Evolutionary conservation across 2,888 invertebrate genomes (phyloP), one percentile per base, ranked within the genome.

Genomic region (Scaptomyza flava): DNA sequence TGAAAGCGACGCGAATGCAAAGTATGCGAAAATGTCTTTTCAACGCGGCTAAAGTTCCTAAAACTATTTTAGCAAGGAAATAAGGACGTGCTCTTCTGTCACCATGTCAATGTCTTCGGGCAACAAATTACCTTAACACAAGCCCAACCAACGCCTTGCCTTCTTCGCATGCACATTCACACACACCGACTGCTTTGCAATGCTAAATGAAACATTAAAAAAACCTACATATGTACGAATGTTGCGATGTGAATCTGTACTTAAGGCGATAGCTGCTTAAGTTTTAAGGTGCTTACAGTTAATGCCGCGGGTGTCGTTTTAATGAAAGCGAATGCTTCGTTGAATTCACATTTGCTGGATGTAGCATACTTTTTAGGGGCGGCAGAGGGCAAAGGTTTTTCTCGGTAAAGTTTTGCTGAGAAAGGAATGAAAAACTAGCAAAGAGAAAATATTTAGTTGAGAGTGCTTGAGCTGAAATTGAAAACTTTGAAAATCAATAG

Each of bases 61-160:
- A 64, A 66, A 72, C 72, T 62, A 62, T 62, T 53, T 52, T 17
- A 17, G 56, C 62, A 36, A 57, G 68, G 58, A 50, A 52, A 59
- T 48, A 52, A 36, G 71, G 62, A 72, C 17, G 20, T 56, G 63
- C 63, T 57, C 33, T 54, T 42, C 61, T 58, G 81, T 68, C 87
- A 72, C 87, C 79, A 72, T 74, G 74, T 77, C 71, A 68, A 80
- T 85, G 74, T 74, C 81, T 68, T 73, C 59, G 47, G 87, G 73
- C 81, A 51, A 67, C 80, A 79, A 72, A 84, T 72, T 70, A 72
- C 72, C 72, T 57, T 41, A 72, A 47, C 70, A 57, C 14, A 14
- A 62, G 27, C 23, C n/a, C 2, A 20, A 41, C 14, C 2, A 20
- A 41, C 17, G 30, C 30, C 17, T 38, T 36, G 8, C 7, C 34